Conservation (phyloP, 2,888 invertebrate species). For the Aphidoletes aphidimyza region DNA sequence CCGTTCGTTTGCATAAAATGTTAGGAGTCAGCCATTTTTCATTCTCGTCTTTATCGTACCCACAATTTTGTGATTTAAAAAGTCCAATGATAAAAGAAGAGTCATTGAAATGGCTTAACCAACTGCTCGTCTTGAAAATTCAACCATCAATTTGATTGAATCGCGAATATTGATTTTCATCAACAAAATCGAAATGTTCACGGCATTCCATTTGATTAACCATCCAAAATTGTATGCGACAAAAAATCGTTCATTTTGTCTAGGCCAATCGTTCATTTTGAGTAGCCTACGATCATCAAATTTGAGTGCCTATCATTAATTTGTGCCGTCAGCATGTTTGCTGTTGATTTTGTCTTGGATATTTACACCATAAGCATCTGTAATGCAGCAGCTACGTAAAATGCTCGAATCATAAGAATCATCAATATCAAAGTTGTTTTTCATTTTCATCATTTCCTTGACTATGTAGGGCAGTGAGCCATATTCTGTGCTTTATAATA, state of each 20-base stretch:
- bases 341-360: not conserved
- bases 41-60: no score
- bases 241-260: not conserved
- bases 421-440: not conserved
- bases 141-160: no score
- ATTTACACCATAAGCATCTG: not conserved
- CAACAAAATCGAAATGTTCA: not conserved
- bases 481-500: no score
- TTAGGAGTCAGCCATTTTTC: no score
- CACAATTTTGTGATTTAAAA: no score
- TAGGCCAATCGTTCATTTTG: not conserved
- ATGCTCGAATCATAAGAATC: not conserved
- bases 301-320: not conserved
- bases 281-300: no score
- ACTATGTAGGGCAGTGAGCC: not conserved
- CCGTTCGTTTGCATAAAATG: no score
- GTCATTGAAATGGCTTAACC: no score
- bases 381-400: not conserved
- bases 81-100: no score
- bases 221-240: not conserved
- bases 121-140: no score
- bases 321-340: not conserved
- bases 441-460: not conserved
- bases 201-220: not conserved
- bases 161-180: not conserved